A percentile compares a stretch with the other conserved stretches of the same genome.
Evolutionary conservation across 2,113 vertebrate species (phyloP).

Genomic region (Procavia capensis): DNA sequence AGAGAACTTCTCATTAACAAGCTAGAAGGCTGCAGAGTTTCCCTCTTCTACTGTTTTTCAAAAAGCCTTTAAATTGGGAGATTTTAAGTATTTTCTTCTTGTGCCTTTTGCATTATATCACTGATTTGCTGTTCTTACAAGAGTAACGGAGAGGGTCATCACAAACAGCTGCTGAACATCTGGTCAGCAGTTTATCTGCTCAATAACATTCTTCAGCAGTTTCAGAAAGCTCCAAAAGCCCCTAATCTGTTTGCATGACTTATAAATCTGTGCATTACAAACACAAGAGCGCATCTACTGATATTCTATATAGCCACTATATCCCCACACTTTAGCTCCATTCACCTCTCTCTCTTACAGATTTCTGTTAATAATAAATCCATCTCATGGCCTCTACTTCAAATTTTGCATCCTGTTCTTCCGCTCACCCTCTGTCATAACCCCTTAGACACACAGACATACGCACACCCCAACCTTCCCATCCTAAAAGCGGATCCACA

Average conservation of each 20-base stretch:
- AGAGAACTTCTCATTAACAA: conserved; percentile 73
- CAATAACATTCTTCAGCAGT: conserved; percentile 81
- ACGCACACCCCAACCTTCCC: neutral
- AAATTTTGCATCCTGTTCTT: neutral
- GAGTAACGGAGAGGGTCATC: conserved; percentile 75
- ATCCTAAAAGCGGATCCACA: neutral
- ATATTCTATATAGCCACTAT: neutral
- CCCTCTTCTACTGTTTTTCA: conserved; percentile 56
- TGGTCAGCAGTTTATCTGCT: conserved; percentile 72
- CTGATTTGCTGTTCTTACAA: conserved; percentile 81
- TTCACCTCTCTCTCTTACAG: neutral
- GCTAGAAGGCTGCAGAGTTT: conserved; percentile 74
- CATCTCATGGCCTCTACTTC: neutral
- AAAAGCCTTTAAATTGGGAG: conserved; percentile 60
- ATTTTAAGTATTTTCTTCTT: conserved; percentile 76
- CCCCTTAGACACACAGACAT: neutral
- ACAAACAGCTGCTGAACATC: conserved; percentile 84
- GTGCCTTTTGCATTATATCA: conserved; percentile 78
- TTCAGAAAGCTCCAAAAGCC: conserved; percentile 70
- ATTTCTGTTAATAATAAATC: conserved; percentile 3
- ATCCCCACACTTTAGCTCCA: neutral
- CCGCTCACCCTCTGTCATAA: neutral
- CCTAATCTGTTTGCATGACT: conserved; percentile 53
- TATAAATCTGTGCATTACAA: conserved; percentile 42
- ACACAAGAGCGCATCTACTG: conserved; percentile 13